Evolutionary conservation across 2,888 invertebrate species (phyloP).

Genomic region (Ditula angustiorana): DNA sequence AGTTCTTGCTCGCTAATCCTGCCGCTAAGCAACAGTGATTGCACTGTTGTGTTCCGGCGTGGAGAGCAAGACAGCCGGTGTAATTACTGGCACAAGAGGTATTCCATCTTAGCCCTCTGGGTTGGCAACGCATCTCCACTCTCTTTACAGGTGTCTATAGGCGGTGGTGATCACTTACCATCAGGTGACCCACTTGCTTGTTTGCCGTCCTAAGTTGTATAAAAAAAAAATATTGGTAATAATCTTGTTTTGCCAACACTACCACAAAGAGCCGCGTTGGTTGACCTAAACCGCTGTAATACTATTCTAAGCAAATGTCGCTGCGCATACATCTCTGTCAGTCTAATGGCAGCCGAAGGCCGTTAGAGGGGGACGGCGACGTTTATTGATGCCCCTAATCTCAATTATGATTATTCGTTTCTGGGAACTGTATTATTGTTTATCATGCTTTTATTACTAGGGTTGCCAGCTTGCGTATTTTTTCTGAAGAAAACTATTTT

Average conservation of each 20-base stretch:
- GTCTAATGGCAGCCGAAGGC: slow-evolving; percentile 36
- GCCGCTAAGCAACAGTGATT: too few species aligned
- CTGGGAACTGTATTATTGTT: slow-evolving; percentile 45
- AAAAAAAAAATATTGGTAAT: too few species aligned
- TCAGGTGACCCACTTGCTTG: too few species aligned
- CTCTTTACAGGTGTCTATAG: too few species aligned
- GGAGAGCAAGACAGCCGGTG: too few species aligned
- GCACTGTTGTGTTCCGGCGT: too few species aligned
- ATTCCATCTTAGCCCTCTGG: too few species aligned
- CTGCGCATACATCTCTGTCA: slow-evolving; percentile 52
- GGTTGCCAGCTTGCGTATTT: background rate
- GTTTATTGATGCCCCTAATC: slow-evolving; percentile 45
- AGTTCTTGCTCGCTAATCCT: too few species aligned
- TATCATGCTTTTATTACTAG: slow-evolving; percentile 27
- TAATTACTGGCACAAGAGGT: too few species aligned
- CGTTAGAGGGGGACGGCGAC: slow-evolving; percentile 35
- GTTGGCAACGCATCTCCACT: too few species aligned
- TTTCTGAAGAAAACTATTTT: background rate
- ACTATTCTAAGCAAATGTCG: slow-evolving; percentile 58
- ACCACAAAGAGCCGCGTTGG: slow-evolving; percentile 18
- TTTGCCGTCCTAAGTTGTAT: too few species aligned
- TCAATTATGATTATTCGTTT: slow-evolving; percentile 50
- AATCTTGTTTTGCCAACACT: slow-evolving; percentile 30
- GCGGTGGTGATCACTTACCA: too few species aligned
- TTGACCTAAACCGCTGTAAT: slow-evolving; percentile 35